These are phyloP conservation scores for Vanessa atalanta DNA, from an alignment of 1,140 invertebrate species.

Conservation along the genomic window DNA sequence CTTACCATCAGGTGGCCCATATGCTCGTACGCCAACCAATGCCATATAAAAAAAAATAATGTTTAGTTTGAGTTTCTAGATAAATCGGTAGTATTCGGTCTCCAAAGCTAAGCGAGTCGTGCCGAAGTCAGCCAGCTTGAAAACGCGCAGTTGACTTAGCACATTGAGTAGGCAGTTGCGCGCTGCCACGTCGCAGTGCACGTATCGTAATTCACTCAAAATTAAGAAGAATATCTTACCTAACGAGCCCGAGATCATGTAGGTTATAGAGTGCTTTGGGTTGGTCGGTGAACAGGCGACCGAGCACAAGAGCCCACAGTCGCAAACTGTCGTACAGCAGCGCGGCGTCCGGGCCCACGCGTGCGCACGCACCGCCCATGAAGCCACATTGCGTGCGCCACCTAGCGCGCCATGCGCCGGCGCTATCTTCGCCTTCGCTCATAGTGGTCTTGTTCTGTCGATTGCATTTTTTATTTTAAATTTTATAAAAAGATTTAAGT, in stretches of 20 bases:
- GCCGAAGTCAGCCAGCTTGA: constrained; percentile 96
- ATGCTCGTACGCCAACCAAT: too few relatives aligned
- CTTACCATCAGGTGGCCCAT: too few relatives aligned
- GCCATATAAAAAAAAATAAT: too few relatives aligned
- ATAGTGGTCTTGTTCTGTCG: constrained; percentile 9
- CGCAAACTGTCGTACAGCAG: constrained; percentile 61
- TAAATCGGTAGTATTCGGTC: constrained; percentile 93
- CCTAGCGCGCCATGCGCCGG: constrained; percentile 28
- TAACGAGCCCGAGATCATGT: constrained; percentile 46
- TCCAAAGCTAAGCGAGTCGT: constrained; percentile 95
- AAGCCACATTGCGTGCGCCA: constrained; percentile 38
- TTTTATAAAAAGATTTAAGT: not conserved
- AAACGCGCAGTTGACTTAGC: constrained; percentile 81
- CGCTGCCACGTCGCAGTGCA: constrained; percentile 92
- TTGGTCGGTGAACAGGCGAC: constrained; percentile 31
- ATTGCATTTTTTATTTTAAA: not conserved
- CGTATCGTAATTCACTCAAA: constrained; percentile 83
- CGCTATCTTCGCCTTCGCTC: not conserved
- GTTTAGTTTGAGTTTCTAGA: too few relatives aligned
- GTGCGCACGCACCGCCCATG: constrained; percentile 30
- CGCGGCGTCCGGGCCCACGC: constrained; percentile 37
- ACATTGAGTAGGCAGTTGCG: constrained; percentile 94
- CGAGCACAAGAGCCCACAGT: constrained; percentile 55
- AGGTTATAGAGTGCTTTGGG: constrained; percentile 56
- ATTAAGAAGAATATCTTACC: constrained; percentile 34